Evolutionary conservation across 1,140 invertebrate species (phyloP).

Genomic region (Trichomalopsis sarcophagae): DNA sequence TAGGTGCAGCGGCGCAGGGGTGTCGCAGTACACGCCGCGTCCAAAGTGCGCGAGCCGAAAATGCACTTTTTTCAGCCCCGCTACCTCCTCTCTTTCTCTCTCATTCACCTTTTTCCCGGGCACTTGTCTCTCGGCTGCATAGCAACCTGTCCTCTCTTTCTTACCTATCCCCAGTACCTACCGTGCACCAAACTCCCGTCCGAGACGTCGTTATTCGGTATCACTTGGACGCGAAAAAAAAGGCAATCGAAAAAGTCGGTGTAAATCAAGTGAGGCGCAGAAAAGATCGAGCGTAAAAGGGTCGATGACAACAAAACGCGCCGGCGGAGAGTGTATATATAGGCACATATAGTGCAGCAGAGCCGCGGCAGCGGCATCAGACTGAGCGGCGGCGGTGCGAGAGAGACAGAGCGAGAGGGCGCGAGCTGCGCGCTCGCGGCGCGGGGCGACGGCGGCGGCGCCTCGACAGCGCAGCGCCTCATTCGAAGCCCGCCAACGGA

Average conservation of each 20-base stretch:
- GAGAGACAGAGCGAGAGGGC: conserved; percentile 39
- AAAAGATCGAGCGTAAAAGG: conserved; percentile 47
- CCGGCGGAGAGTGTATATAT: conserved; percentile 15
- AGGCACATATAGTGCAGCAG: neutral
- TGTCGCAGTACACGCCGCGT: conserved; percentile 17
- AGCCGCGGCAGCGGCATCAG: neutral
- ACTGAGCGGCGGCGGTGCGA: conserved; percentile 8
- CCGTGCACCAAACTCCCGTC: too few species aligned
- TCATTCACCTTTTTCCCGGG: neutral
- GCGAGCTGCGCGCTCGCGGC: conserved; percentile 46
- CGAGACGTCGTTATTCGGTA: too few species aligned
- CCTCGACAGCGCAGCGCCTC: conserved; percentile 63
- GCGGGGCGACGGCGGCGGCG: conserved; percentile 43
- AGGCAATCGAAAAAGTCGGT: neutral
- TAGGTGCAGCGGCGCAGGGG: neutral
- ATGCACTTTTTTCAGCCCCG: conserved; percentile 20
- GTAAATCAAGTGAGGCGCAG: neutral
- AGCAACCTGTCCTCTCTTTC: conserved; percentile 9
- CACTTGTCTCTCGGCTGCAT: neutral
- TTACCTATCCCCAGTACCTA: too few species aligned
- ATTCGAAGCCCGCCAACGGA: conserved; percentile 74
- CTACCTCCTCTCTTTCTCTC: neutral
- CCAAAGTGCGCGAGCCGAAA: conserved; percentile 44
- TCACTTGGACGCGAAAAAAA: too few species aligned
- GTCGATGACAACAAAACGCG: conserved; percentile 39